phyloP scores from a whole-genome alignment of 2,888 invertebrate species.

The Hanleya hanleyi region DNA sequence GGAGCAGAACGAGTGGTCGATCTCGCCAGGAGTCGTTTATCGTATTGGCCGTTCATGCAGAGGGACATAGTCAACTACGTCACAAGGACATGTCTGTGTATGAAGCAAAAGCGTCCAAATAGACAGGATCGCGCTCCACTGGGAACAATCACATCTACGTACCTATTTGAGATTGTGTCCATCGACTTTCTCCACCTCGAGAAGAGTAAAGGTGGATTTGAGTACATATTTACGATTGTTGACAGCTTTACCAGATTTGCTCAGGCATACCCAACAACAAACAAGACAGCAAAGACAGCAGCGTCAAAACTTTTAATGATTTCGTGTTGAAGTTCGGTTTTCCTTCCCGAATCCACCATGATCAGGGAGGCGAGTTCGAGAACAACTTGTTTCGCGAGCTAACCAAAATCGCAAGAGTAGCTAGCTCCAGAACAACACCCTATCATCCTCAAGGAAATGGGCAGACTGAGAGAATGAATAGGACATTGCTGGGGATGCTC shows the following conservation, averaged over 20 bases:
- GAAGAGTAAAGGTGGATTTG: too few relatives aligned
- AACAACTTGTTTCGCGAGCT: too few relatives aligned
- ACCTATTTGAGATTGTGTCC: neutral
- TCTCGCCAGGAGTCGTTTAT: neutral
- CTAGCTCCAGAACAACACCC: neutral
- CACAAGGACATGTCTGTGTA: neutral
- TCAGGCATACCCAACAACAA: neutral
- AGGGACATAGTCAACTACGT: slow-evolving; percentile 3
- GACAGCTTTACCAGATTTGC: neutral
- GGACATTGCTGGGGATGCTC: slow-evolving; percentile 1
- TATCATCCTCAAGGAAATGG: neutral
- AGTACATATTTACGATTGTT: too few relatives aligned
- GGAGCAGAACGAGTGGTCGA: slow-evolving; percentile 9
- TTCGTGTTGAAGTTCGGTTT: neutral
- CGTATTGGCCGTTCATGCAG: slow-evolving; percentile 15
- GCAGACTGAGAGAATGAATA: neutral
- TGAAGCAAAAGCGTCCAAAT: slow-evolving; percentile 3
- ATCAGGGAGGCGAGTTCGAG: too few relatives aligned
- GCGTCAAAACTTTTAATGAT: too few relatives aligned
- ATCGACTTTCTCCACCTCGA: neutral
- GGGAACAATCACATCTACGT: neutral
- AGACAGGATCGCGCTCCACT: neutral
- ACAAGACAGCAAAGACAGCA: too few relatives aligned
- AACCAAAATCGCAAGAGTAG: neutral
- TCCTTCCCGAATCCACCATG: neutral